A percentile compares a stretch with the other conserved stretches of the same genome.
These are phyloP conservation scores for Unio pictorum DNA, from an alignment of 2,888 invertebrate species.

Conservation along the genomic window DNA sequence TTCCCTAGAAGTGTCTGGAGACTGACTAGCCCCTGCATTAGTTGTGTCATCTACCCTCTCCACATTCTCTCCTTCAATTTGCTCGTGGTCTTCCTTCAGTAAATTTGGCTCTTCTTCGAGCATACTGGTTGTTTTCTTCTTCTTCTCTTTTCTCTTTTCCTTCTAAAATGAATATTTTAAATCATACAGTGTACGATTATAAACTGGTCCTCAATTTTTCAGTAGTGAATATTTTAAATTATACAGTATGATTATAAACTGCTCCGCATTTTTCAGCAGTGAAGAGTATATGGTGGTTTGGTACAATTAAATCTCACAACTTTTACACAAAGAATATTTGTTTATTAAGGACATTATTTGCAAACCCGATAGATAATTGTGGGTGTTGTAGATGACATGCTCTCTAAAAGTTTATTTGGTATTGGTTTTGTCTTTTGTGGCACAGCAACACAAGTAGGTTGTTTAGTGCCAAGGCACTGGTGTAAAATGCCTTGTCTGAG, in stretches of 20 bases:
- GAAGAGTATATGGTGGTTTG: background rate
- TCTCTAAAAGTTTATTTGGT: too few relatives aligned
- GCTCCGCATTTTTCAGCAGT: background rate
- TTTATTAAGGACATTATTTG: too few relatives aligned
- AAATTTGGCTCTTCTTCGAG: constrained; percentile 40
- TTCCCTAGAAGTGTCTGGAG: too few relatives aligned
- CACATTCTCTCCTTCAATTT: constrained; percentile 26
- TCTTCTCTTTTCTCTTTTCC: constrained; percentile 51
- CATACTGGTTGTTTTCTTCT: constrained; percentile 23
- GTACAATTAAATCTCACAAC: background rate
- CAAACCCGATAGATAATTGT: too few relatives aligned
- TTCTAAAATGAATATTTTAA: constrained; percentile 30
- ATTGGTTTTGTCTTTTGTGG: too few relatives aligned
- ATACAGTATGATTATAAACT: background rate
- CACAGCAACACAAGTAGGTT: too few relatives aligned
- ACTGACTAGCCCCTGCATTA: too few relatives aligned
- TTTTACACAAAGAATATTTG: too few relatives aligned
- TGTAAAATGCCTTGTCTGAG: too few relatives aligned
- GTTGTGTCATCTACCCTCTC: too few relatives aligned
- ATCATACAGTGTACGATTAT: background rate
- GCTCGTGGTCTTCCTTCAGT: constrained; percentile 39
- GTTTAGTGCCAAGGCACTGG: too few relatives aligned
- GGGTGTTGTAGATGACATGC: too few relatives aligned
- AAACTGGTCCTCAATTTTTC: background rate
- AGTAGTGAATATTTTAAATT: background rate